Evolutionary conservation across 2,113 vertebrate species (phyloP).

Genomic region (Rhinichthys klamathensis): DNA sequence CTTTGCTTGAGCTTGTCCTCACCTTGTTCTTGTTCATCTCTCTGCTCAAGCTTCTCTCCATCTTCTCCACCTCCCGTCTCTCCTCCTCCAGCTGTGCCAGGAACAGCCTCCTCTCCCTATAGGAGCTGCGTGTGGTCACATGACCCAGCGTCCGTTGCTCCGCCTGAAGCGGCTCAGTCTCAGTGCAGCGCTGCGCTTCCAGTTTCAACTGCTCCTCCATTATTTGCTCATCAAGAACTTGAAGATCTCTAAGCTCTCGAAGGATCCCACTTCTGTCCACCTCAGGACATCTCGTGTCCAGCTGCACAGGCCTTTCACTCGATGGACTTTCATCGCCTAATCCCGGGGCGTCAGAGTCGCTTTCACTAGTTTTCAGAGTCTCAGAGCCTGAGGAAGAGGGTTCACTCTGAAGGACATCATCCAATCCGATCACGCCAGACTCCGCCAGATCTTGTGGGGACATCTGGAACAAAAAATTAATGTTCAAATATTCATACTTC

Average conservation of each 20-base stretch:
- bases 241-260: slow-evolving; percentile 60
- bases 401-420: not conserved
- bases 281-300: not conserved
- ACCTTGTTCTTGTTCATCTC: slow-evolving; percentile 25
- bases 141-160: not conserved
- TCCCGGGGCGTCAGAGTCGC: not conserved
- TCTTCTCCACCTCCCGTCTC: slow-evolving; percentile 65
- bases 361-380: not conserved
- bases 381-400: not conserved
- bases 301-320: not conserved
- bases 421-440: slow-evolving; percentile 65
- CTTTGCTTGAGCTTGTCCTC: slow-evolving; percentile 13
- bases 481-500: not conserved
- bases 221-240: slow-evolving; percentile 68
- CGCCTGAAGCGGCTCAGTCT: not conserved
- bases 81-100: slow-evolving; percentile 64
- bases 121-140: not conserved
- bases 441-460: slow-evolving; percentile 63
- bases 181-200: slow-evolving; percentile 31
- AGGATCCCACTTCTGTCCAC: slow-evolving; percentile 52
- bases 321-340: not conserved
- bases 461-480: slow-evolving; percentile 57
- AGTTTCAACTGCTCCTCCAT: slow-evolving; percentile 70
- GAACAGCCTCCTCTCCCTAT: slow-evolving; percentile 58
- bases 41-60: slow-evolving; percentile 64